Evolutionary conservation across 1,140 invertebrate species (phyloP).

Genomic region (Bombus fervidus): DNA sequence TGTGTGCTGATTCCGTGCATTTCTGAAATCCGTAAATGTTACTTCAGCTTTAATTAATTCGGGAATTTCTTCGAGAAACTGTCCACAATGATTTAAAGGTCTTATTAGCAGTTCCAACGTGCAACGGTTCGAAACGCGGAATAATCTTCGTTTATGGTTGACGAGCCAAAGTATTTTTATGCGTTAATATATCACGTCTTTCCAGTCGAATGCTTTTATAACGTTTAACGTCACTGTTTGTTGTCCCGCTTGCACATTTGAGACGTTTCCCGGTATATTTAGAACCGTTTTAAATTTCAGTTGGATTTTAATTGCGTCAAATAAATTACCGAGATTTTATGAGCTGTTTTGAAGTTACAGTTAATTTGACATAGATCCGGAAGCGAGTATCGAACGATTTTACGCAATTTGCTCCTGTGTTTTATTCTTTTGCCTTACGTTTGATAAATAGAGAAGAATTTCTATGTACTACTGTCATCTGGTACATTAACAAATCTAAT

Average conservation of each 20-base stretch:
- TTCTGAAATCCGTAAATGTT: neutral
- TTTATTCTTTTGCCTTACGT: neutral
- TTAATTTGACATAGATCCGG: conserved; percentile 35
- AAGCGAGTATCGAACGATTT: neutral
- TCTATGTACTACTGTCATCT: neutral
- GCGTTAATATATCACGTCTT: conserved; percentile 18
- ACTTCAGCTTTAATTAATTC: neutral
- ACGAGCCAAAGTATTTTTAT: conserved; percentile 19
- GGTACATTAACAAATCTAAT: neutral
- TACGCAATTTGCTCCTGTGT: neutral
- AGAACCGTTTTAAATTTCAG: conserved; percentile 17
- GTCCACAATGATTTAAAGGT: conserved; percentile 17
- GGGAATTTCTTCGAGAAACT: neutral
- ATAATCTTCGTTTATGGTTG: conserved; percentile 40
- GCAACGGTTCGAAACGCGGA: neutral
- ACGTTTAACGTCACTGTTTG: conserved; percentile 11
- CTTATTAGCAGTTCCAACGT: conserved; percentile 10
- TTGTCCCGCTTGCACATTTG: neutral
- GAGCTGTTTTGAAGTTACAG: conserved; percentile 28
- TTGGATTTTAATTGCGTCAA: conserved; percentile 24
- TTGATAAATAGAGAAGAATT: neutral
- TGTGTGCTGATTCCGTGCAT: neutral
- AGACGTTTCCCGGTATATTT: conserved; percentile 2
- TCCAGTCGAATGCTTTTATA: conserved; percentile 9
- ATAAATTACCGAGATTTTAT: conserved; percentile 29